phyloP scores from a whole-genome alignment of 2,888 invertebrate genomes.

The Lithophane socia region DNA sequence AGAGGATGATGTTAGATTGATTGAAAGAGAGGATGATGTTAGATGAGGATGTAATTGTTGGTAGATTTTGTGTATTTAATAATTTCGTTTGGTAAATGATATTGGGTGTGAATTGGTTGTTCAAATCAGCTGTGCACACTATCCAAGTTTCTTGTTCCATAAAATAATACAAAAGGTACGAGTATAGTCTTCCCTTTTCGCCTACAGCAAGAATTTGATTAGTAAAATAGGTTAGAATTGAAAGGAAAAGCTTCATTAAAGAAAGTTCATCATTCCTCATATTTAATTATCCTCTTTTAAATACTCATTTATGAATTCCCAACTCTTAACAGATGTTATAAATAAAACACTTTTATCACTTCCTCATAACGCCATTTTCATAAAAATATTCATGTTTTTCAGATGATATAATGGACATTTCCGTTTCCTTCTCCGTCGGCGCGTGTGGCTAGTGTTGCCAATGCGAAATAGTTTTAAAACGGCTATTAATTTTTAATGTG shows the following conservation, averaged over 20 bases:
- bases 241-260: slow-evolving; percentile 22
- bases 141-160: too few relatives aligned
- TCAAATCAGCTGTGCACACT: background rate
- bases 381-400: slow-evolving; percentile 81
- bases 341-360: slow-evolving; percentile 84
- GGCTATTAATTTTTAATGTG: slow-evolving; percentile 87
- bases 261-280: slow-evolving; percentile 28
- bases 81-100: background rate
- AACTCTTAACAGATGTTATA: slow-evolving; percentile 67
- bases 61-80: too few relatives aligned
- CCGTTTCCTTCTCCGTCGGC: slow-evolving; percentile 84
- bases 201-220: background rate
- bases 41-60: too few relatives aligned
- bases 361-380: slow-evolving; percentile 83
- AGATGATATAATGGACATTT: slow-evolving; percentile 86
- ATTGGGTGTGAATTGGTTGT: background rate
- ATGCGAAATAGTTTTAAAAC: slow-evolving; percentile 88
- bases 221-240: too few relatives aligned
- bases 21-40: too few relatives aligned
- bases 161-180: too few relatives aligned
- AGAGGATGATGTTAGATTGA: too few relatives aligned
- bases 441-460: slow-evolving; percentile 79
- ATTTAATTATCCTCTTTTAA: slow-evolving; percentile 52
- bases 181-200: background rate
- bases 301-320: slow-evolving; percentile 52